Conservation (phyloP, 2,797 vertebrate genomes). For the Otolemur crassicaudatus region DNA sequence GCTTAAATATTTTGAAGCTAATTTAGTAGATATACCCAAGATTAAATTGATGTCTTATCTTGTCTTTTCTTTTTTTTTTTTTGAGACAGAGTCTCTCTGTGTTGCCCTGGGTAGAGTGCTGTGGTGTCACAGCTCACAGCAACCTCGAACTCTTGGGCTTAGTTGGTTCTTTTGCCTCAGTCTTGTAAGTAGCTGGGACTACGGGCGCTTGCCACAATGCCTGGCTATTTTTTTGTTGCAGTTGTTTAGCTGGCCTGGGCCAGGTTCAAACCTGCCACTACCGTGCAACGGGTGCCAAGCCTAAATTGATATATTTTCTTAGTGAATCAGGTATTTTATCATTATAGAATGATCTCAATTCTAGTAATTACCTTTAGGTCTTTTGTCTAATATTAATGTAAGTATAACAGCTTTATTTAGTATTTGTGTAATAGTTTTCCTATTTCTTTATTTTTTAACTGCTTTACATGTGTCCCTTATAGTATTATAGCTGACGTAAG, state of each 20-base stretch:
- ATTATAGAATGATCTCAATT: not conserved
- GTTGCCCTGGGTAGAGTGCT: too few relatives aligned
- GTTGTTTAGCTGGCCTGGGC: too few relatives aligned
- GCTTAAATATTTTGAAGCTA: constrained; percentile 44
- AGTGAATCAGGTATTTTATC: constrained; percentile 25
- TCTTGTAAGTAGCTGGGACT: too few relatives aligned
- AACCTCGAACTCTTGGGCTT: too few relatives aligned
- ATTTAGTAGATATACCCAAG: not conserved
- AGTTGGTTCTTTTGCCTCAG: too few relatives aligned
- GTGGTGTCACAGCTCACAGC: too few relatives aligned
- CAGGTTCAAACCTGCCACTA: too few relatives aligned
- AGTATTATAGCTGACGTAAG: not conserved
- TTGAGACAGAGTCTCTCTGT: too few relatives aligned
- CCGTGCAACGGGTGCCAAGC: too few relatives aligned
- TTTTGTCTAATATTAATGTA: constrained; percentile 16
- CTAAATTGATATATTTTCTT: constrained; percentile 49
- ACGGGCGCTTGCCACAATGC: too few relatives aligned
- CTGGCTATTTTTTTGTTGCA: too few relatives aligned
- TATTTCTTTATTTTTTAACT: not conserved
- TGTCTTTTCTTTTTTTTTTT: not conserved
- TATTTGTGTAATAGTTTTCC: not conserved
- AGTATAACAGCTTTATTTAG: not conserved
- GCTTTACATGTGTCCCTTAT: not conserved
- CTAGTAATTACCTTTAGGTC: not conserved
- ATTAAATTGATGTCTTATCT: constrained; percentile 51